Base-by-base conservation (phyloP, 2,888 invertebrate species). In the Cheilosia scutellata region DNA sequence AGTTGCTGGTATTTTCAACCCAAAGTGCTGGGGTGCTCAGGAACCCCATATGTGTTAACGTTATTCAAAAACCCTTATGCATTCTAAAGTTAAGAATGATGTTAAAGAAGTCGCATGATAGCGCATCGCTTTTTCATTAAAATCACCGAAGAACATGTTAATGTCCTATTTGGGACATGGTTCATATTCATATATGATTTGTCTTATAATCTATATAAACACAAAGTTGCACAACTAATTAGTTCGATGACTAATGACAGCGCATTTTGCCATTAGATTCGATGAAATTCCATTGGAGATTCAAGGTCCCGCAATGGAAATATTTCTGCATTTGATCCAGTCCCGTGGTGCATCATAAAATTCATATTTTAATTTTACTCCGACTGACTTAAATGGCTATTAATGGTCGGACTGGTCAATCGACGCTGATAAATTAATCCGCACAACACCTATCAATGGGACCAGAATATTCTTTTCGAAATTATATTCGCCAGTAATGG, bases 311-410 rank as follows among this genome's bases (percentile, higher is more conserved):
- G 16, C 51, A 5, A 60, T 51, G 9, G 33, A 66, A 51, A 65
- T 51, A 58, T 49, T 5, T 47, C 37, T 65, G 33, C 65, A 79
- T 58, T 65, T 72, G 78, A 60, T 55, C 16, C 44, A 60, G 9
- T 65, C 58, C 49, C 29, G 16, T 40, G 42, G 44, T 70, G 44
- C 70, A 57, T 70, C 70, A 65, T 82, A 71, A 82, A 82, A 76
- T 53, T 20, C 42, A 71, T 58, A 71, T 44, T 82, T 82, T 71
- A 82, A 71, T 44, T 82, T 82, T 71, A 82, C 63, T 58, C 27
- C 6, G 29, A 5, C 37, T 20, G 76, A 82, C 70, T 70, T 58
- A 58, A 79, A 71, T 76, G 6, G 63, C 44, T 82, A 51, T 76
- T 82, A 65, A 76, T 57, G 70, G 63, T 58, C 57, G 13, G 58